A percentile compares a stretch with the other conserved stretches of the same genome.
phyloP scores from a whole-genome alignment of 2,888 invertebrate genomes.

The Nebria brevicollis region DNA sequence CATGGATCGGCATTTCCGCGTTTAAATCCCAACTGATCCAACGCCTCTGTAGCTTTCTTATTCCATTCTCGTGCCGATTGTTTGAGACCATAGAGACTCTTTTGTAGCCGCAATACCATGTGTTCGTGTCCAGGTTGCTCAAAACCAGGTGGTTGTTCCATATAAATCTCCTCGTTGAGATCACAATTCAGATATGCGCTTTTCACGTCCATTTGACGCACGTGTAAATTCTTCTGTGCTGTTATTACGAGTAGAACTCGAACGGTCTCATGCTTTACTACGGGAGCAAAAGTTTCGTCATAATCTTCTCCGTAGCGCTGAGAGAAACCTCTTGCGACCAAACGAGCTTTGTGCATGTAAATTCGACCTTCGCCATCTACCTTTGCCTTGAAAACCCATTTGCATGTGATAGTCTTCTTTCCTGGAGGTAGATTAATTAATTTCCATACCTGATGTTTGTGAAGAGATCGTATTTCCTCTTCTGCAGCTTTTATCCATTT shows the following conservation, averaged over 20 bases:
- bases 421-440: slow-evolving; percentile 14
- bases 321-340: slow-evolving; percentile 52
- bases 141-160: slow-evolving; percentile 36
- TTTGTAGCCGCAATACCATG: neutral
- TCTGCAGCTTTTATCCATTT: neutral
- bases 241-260: slow-evolving; percentile 49
- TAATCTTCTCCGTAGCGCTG: slow-evolving; percentile 52
- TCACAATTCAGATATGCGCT: slow-evolving; percentile 52
- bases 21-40: no score
- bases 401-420: slow-evolving; percentile 40
- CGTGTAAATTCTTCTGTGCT: slow-evolving; percentile 17
- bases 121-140: neutral
- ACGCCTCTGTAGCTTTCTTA: neutral
- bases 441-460: slow-evolving; percentile 9
- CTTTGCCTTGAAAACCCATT: slow-evolving; percentile 51
- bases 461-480: neutral
- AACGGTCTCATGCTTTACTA: slow-evolving; percentile 50
- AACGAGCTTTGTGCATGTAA: slow-evolving; percentile 40
- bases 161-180: slow-evolving; percentile 34
- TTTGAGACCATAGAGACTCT: slow-evolving; percentile 2
- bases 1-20: no score
- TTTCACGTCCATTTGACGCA: slow-evolving; percentile 36
- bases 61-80: neutral
- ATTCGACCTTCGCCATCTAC: slow-evolving; percentile 47
- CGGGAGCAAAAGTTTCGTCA: slow-evolving; percentile 52